Evolutionary conservation across 2,797 vertebrate species (phyloP).

Genomic region (Syndactyla subalaris): DNA sequence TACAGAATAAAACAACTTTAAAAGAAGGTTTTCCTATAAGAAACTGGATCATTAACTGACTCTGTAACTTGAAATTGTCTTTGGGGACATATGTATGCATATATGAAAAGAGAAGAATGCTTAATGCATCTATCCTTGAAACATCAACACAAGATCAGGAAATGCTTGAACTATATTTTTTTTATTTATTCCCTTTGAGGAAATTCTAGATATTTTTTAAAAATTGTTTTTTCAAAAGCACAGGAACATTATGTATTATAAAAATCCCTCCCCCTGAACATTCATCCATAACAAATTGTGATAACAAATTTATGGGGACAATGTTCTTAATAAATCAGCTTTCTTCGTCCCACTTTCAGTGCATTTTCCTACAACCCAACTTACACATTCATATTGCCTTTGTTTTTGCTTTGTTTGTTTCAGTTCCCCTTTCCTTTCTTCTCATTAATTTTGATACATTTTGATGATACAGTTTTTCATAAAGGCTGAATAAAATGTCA

Average conservation of each 20-base stretch:
- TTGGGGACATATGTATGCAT: background rate
- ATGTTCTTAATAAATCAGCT: background rate
- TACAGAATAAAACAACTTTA: slow-evolving; percentile 16
- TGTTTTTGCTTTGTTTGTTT: background rate
- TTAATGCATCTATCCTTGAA: background rate
- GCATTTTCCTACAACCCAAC: background rate
- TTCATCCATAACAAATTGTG: background rate
- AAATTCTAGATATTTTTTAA: background rate
- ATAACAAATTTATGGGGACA: background rate
- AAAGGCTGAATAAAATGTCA: background rate
- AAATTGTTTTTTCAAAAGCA: background rate
- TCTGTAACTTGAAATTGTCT: slow-evolving; percentile 16
- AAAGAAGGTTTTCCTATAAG: background rate
- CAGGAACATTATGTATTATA: background rate
- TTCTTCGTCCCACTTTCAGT: background rate
- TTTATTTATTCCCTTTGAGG: background rate
- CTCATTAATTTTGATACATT: background rate
- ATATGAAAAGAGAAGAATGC: background rate
- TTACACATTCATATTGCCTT: background rate
- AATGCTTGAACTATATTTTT: background rate
- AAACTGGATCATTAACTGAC: background rate
- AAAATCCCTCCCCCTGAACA: background rate
- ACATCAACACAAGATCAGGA: background rate
- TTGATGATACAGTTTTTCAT: background rate
- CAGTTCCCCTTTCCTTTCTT: background rate